A percentile compares a stretch with the other conserved stretches of the same genome.
phyloP scores from a whole-genome alignment of 1,140 invertebrate species.

The Latrodectus geometricus region DNA sequence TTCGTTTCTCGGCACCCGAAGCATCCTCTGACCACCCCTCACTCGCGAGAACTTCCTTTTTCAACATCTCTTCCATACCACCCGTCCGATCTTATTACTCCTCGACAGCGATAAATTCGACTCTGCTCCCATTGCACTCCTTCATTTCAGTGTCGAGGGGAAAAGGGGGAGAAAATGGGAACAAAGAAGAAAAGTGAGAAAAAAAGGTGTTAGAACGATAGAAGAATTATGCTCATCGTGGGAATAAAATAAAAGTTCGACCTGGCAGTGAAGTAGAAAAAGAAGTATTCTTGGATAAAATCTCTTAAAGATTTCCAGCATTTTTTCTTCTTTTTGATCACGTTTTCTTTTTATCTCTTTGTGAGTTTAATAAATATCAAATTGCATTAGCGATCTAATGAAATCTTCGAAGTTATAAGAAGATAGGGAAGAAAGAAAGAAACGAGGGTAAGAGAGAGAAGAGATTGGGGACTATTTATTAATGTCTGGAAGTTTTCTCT shows the following conservation, averaged over 20 bases:
- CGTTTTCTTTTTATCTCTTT: neutral
- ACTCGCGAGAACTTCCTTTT: neutral
- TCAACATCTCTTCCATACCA: neutral
- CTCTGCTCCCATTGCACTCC: constrained; percentile 17
- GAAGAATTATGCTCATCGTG: constrained; percentile 38
- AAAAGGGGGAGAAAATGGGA: neutral
- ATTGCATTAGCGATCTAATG: constrained; percentile 12
- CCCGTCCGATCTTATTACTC: constrained; percentile 38
- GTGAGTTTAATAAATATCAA: constrained; percentile 30
- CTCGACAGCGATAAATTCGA: constrained; percentile 42
- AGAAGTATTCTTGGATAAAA: neutral
- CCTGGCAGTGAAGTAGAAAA: neutral
- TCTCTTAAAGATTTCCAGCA: neutral
- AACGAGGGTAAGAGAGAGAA: neutral
- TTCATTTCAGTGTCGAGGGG: neutral
- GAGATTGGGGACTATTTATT: constrained; percentile 17
- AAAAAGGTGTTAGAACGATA: constrained; percentile 4
- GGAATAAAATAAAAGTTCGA: constrained; percentile 3
- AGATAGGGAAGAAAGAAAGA: neutral
- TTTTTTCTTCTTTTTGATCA: constrained; percentile 8
- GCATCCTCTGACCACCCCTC: neutral
- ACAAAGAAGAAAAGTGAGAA: neutral
- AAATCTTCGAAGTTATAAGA: neutral
- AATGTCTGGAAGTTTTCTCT: neutral
- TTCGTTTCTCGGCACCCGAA: neutral